These are phyloP conservation scores for Paradisaea rubra DNA, from an alignment of 2,113 vertebrate species.

Conservation along the genomic window DNA sequence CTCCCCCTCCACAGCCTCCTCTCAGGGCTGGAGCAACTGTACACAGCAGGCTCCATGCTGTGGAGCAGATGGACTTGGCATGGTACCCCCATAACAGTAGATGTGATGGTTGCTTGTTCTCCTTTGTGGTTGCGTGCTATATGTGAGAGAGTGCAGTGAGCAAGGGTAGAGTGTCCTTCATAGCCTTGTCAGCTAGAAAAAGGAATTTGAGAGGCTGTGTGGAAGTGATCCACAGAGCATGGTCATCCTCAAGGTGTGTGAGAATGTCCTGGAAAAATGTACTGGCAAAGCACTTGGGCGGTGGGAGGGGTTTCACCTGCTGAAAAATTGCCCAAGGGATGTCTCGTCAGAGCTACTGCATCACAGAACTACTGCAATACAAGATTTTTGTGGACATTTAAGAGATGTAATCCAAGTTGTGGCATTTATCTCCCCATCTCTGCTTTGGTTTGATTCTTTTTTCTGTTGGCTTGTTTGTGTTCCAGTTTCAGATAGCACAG, in stretches of 20 bases:
- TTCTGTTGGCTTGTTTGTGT: not conserved
- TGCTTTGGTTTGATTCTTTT: not conserved
- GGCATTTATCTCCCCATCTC: not conserved
- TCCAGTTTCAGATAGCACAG: not conserved
- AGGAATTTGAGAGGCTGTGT: not conserved
- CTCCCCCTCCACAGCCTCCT: not conserved
- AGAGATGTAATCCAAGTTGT: not conserved
- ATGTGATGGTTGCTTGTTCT: not conserved
- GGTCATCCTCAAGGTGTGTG: not conserved
- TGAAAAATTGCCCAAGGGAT: not conserved
- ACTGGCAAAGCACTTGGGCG: accelerated
- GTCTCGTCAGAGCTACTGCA: accelerated
- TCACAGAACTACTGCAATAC: not conserved
- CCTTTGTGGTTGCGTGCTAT: accelerated
- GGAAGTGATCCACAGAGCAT: not conserved
- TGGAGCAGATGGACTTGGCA: not conserved
- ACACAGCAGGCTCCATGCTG: not conserved
- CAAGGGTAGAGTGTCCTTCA: not conserved
- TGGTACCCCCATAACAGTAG: not conserved
- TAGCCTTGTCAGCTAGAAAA: not conserved
- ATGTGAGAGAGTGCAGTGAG: not conserved
- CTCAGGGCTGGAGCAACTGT: accelerated
- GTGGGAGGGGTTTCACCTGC: not conserved
- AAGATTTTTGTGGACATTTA: not conserved
- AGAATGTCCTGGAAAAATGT: not conserved